Evolutionary conservation across 2,888 invertebrate species (phyloP).

Genomic region (Unio pictorum): DNA sequence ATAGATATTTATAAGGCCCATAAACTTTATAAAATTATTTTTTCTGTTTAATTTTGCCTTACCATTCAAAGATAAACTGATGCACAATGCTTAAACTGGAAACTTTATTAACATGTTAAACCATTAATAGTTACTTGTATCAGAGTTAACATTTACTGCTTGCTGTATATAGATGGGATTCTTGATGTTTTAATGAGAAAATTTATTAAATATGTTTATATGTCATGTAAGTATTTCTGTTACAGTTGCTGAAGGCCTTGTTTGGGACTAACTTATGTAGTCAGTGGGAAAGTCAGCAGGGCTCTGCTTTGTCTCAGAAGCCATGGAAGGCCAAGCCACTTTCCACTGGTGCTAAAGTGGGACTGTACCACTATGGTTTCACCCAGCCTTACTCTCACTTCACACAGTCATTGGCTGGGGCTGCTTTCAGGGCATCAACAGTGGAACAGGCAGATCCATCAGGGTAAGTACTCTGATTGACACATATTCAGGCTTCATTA

Average conservation of each 20-base stretch:
- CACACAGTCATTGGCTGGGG: conserved; percentile 69
- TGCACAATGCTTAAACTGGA: no score
- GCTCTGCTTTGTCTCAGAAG: conserved; percentile 34
- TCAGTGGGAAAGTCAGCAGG: conserved; percentile 65
- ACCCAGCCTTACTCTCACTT: conserved; percentile 71
- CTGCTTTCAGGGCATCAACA: conserved; percentile 59
- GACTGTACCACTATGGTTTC: conserved; percentile 71
- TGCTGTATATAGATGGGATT: no score
- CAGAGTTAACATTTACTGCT: no score
- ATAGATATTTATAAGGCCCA: no score
- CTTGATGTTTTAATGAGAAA: no score
- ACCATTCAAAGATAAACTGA: no score
- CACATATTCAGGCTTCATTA: no score
- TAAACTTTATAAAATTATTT: no score
- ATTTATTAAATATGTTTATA: no score
- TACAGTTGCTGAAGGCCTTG: conserved; percentile 78
- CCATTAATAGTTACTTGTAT: no score
- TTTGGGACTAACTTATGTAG: conserved; percentile 82
- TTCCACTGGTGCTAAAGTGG: conserved; percentile 57
- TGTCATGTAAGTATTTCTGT: conserved; percentile 7
- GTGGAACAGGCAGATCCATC: conserved; percentile 60
- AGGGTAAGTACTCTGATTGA: conserved; percentile 37
- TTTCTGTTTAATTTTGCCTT: no score
- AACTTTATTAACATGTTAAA: no score
- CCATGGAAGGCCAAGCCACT: conserved; percentile 62